A percentile compares a stretch with the other conserved stretches of the same genome.
Conservation (phyloP, 2,113 vertebrate genomes). For the Etia nguti region DNA sequence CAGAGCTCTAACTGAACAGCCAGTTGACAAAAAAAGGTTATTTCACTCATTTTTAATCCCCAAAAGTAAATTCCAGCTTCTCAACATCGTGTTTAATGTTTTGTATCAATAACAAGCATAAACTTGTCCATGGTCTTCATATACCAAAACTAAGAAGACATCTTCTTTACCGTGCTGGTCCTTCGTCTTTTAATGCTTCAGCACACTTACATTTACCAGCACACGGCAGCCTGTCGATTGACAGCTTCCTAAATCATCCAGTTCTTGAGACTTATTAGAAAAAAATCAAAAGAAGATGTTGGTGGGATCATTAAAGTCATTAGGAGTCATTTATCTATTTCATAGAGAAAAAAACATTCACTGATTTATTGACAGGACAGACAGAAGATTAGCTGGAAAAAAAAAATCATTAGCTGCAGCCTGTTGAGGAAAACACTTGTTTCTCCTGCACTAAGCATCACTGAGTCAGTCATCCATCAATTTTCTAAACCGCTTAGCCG, state of each 20-base stretch:
- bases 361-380: background rate
- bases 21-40: background rate
- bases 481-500: slow-evolving; percentile 20
- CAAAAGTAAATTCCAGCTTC: background rate
- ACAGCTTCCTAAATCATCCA: background rate
- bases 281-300: background rate
- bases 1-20: background rate
- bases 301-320: background rate
- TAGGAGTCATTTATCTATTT: background rate
- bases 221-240: fast-evolving
- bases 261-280: background rate
- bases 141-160: background rate
- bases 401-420: background rate
- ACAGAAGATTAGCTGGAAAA: background rate
- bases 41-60: background rate
- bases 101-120: background rate
- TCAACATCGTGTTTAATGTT: background rate
- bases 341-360: background rate
- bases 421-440: background rate
- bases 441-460: background rate
- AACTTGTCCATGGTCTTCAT: background rate
- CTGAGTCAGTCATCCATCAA: background rate
- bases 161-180: background rate
- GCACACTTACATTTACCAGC: background rate
- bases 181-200: background rate